Percentiles rank a stretch among this genome's conserved stretches.
phyloP scores from a whole-genome alignment of 1,140 invertebrate genomes.

The Triops cancriformis region DNA sequence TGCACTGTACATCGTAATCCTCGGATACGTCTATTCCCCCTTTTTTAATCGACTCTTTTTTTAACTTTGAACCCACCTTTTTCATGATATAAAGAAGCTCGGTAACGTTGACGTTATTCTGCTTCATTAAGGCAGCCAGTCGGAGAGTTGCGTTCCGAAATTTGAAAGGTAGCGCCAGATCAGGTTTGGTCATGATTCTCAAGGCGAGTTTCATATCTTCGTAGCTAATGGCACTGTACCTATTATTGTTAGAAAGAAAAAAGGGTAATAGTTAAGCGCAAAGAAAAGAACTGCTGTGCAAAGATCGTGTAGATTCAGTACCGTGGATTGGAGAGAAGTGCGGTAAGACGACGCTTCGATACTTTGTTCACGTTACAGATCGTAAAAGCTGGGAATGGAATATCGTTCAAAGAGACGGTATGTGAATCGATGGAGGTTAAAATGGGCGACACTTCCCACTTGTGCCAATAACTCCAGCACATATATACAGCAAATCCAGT shows the following conservation, averaged over 20 bases:
- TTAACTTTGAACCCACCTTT: neutral
- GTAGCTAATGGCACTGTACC: slow-evolving; percentile 4
- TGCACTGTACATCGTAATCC: too few relatives aligned
- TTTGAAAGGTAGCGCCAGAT: neutral
- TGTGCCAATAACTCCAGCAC: slow-evolving; percentile 18
- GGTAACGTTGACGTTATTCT: neutral
- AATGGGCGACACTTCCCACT: slow-evolving; percentile 25
- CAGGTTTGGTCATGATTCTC: slow-evolving; percentile 18
- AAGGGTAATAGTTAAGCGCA: too few relatives aligned
- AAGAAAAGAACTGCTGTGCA: too few relatives aligned
- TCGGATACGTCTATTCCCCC: too few relatives aligned
- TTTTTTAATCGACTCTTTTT: neutral
- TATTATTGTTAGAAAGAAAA: neutral
- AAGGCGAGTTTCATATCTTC: slow-evolving; percentile 20
- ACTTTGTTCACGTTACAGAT: slow-evolving; percentile 56
- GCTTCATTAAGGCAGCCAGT: neutral
- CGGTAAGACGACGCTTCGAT: slow-evolving; percentile 33
- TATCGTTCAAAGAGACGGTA: slow-evolving; percentile 57
- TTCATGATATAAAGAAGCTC: neutral
- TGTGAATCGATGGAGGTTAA: slow-evolving; percentile 49
- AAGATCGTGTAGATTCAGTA: neutral
- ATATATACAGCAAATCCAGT: slow-evolving; percentile 8
- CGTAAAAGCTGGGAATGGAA: slow-evolving; percentile 59
- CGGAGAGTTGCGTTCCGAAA: neutral
- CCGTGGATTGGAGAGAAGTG: neutral